Percentiles rank a stretch among this genome's conserved stretches.
Conservation (phyloP, 2,797 vertebrate genomes). For the Myripristis murdjan region DNA sequence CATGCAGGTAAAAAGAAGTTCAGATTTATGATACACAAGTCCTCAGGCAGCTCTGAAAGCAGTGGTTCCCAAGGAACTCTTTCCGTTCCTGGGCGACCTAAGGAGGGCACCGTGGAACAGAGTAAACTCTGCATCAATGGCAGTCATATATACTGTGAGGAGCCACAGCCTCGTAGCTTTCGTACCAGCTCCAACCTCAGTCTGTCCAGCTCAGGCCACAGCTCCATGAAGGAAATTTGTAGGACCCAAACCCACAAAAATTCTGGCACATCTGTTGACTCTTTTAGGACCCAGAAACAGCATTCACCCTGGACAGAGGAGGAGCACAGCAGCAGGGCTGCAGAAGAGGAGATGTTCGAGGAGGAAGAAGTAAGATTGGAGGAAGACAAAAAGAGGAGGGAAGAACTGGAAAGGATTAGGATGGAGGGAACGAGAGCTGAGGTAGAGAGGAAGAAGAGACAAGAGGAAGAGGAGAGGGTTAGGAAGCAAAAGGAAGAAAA, state of each 20-base stretch:
- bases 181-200: conserved; percentile 87
- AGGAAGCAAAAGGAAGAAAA: conserved; percentile 1
- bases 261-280: conserved; percentile 80
- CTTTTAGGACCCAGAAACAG: conserved; percentile 78
- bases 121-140: conserved; percentile 94
- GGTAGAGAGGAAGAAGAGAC: conserved; percentile 7
- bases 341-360: conserved; percentile 21
- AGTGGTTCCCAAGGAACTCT: conserved; percentile 85
- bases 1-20: conserved; percentile 87
- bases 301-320: conserved; percentile 76
- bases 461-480: conserved; percentile 11
- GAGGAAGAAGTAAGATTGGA: not conserved
- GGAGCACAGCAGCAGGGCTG: conserved; percentile 42
- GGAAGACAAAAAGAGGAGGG: not conserved
- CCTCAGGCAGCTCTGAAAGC: conserved; percentile 86
- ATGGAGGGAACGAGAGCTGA: conserved; percentile 2
- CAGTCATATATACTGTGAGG: conserved; percentile 91
- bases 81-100: conserved; percentile 83
- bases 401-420: not conserved
- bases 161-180: conserved; percentile 74
- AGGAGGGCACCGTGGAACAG: conserved; percentile 79
- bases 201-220: conserved; percentile 82
- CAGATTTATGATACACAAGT: conserved; percentile 88
- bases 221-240: conserved; percentile 84
- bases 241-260: conserved; percentile 49